phyloP scores from a whole-genome alignment of 2,113 vertebrate genomes.

The Macquaria australasica region DNA sequence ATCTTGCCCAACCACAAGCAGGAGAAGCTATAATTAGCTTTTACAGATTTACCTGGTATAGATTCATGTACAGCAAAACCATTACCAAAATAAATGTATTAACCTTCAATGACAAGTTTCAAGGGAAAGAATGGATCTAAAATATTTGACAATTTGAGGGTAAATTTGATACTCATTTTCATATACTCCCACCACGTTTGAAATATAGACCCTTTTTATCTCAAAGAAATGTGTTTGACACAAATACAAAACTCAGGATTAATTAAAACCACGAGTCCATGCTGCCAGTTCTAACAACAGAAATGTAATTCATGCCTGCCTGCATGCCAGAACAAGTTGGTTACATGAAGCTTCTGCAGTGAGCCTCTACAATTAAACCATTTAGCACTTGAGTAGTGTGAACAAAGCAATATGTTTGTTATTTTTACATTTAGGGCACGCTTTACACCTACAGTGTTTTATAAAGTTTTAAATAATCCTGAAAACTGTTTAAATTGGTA shows the following conservation, averaged over 20 bases:
- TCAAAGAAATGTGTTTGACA: slow-evolving; percentile 40
- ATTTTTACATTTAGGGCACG: not conserved
- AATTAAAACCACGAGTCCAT: slow-evolving; percentile 23
- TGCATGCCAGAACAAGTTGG: not conserved
- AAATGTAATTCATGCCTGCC: slow-evolving; percentile 17
- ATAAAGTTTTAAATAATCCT: slow-evolving; percentile 13
- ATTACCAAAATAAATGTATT: not conserved
- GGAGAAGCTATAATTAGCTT: not conserved
- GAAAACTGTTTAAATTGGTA: slow-evolving; percentile 30
- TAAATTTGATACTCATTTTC: not conserved
- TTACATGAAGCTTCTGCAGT: slow-evolving; percentile 12
- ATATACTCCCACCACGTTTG: not conserved
- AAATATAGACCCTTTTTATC: not conserved
- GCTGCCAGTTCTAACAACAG: slow-evolving; percentile 24
- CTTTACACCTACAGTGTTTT: not conserved
- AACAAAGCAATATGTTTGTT: not conserved
- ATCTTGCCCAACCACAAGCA: slow-evolving; percentile 32
- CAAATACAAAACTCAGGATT: slow-evolving; percentile 16
- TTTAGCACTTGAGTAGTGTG: not conserved
- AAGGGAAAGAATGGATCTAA: not conserved
- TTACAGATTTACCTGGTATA: slow-evolving; percentile 13
- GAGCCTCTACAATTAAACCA: not conserved
- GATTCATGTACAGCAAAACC: slow-evolving; percentile 4
- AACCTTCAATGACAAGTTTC: not conserved
- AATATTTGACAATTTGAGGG: not conserved